A percentile compares a stretch with the other conserved stretches of the same genome.
These are phyloP conservation scores for Scaptomyza montana DNA, from an alignment of 1,140 invertebrate genomes.

Conservation along the genomic window DNA sequence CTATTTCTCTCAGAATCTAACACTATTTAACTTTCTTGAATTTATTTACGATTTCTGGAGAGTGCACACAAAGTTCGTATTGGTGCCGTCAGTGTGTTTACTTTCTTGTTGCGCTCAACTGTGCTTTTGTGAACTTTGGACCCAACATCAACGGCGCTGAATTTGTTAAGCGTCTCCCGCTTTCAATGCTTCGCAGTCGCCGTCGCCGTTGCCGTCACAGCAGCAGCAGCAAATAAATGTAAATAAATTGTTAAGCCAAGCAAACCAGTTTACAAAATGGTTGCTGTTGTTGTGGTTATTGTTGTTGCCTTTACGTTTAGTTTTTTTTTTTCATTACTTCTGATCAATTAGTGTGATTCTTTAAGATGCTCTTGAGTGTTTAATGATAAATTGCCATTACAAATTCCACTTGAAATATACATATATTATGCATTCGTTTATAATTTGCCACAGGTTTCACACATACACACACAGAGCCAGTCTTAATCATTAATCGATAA, in stretches of 20 bases:
- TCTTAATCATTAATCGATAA: constrained; percentile 11
- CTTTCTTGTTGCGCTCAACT: constrained; percentile 37
- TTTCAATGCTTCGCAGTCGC: constrained; percentile 15
- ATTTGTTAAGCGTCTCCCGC: constrained; percentile 26
- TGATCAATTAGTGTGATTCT: no score
- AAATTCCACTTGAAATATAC: constrained; percentile 1
- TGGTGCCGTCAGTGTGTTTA: constrained; percentile 25
- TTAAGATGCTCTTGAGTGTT: neutral
- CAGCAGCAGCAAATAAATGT: constrained; percentile 5
- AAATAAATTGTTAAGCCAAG: constrained; percentile 26
- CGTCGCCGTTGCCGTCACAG: constrained; percentile 2
- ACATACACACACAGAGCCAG: neutral
- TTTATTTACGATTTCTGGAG: neutral
- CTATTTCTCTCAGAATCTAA: no score
- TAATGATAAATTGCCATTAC: constrained; percentile 4
- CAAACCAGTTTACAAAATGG: constrained; percentile 37
- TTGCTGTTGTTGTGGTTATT: constrained; percentile 6
- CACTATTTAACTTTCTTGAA: neutral
- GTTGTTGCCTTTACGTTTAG: neutral
- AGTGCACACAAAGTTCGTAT: constrained; percentile 31
- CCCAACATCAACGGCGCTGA: constrained; percentile 7
- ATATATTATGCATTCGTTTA: constrained; percentile 3
- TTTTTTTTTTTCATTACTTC: neutral
- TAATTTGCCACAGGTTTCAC: constrained; percentile 23
- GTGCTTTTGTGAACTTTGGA: constrained; percentile 38